These are phyloP conservation scores for Campoletis sonorensis DNA, from an alignment of 1,140 invertebrate species.

Conservation along the genomic window DNA sequence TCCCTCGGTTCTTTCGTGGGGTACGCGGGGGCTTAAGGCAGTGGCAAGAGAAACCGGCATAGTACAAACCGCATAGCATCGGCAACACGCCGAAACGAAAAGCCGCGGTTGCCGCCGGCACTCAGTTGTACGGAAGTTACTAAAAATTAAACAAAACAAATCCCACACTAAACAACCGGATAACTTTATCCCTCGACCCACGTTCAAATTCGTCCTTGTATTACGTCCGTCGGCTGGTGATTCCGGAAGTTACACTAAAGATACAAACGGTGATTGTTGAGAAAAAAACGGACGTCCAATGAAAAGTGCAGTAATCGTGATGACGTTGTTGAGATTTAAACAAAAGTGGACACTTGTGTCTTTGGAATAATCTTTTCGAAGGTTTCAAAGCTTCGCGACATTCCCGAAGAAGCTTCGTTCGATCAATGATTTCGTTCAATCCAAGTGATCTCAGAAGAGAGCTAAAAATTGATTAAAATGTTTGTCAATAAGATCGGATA, in stretches of 20 bases:
- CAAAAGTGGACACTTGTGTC: too few relatives aligned
- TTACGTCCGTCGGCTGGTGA: neutral
- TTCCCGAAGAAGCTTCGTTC: neutral
- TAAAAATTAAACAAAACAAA: neutral
- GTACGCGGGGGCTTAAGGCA: neutral
- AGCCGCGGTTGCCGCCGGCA: conserved; percentile 11
- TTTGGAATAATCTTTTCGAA: too few relatives aligned
- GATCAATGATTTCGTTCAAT: neutral
- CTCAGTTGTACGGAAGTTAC: neutral
- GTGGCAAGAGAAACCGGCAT: conserved; percentile 20
- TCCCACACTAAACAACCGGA: neutral
- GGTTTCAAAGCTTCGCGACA: too few relatives aligned
- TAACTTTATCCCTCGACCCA: neutral
- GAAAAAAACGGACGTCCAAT: neutral
- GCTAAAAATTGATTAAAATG: neutral
- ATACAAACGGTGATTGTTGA: neutral
- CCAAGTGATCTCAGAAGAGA: neutral
- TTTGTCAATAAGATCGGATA: neutral
- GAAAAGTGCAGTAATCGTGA: too few relatives aligned
- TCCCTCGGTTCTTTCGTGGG: neutral
- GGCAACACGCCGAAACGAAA: conserved; percentile 3
- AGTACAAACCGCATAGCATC: conserved; percentile 2
- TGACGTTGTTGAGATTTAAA: too few relatives aligned
- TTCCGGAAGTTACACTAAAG: neutral
- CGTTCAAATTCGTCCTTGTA: neutral